These are phyloP conservation scores for Diadumene lineata DNA, from an alignment of 92 coral and sea anemone genomes.

Conservation along the genomic window DNA sequence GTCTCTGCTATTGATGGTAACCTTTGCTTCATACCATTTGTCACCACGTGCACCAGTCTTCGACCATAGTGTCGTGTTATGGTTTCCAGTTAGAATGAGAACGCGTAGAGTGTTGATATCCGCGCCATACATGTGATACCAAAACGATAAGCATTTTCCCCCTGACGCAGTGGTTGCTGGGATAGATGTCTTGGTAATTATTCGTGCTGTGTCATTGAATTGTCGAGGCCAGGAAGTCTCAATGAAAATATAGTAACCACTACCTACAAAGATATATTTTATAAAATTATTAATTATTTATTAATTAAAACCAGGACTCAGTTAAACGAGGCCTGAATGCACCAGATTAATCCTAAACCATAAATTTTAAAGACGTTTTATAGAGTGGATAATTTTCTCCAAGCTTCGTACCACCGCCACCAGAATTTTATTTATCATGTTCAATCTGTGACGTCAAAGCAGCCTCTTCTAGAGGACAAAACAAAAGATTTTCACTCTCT, in stretches of 20 bases:
- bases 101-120: conserved; percentile 75
- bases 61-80: conserved; percentile 72
- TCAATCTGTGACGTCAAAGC: too few relatives aligned
- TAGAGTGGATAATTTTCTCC: too few relatives aligned
- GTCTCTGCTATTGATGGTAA: conserved; percentile 70
- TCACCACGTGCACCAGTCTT: conserved; percentile 89
- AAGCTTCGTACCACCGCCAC: too few relatives aligned
- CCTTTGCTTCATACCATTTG: conserved; percentile 75
- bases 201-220: conserved; percentile 69
- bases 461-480: too few relatives aligned
- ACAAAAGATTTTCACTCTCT: too few relatives aligned
- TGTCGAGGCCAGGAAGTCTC: conserved; percentile 84
- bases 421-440: too few relatives aligned
- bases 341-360: too few relatives aligned
- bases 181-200: conserved; percentile 59
- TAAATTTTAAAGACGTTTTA: too few relatives aligned
- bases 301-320: too few relatives aligned
- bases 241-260: conserved; percentile 91
- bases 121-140: conserved; percentile 88
- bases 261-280: conserved; percentile 26
- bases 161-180: conserved; percentile 55
- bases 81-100: conserved; percentile 53
- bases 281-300: too few relatives aligned
- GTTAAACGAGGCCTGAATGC: too few relatives aligned
- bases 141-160: conserved; percentile 92